A percentile compares a stretch with the other conserved stretches of the same genome.
phyloP scores from a whole-genome alignment of 2,113 vertebrate genomes.

The Nothobranchius furzeri region DNA sequence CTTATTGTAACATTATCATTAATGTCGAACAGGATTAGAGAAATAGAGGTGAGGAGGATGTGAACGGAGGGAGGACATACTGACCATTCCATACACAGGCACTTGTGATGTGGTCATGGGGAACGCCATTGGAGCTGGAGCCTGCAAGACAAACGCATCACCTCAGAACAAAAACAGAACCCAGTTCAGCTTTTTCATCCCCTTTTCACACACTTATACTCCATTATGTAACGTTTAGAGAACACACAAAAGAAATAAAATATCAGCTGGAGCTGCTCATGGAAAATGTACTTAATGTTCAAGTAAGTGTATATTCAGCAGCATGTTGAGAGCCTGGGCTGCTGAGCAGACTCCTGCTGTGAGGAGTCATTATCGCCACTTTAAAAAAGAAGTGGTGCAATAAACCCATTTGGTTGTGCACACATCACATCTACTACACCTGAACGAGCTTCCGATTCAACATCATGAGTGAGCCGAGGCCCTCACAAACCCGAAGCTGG shows the following conservation, averaged over 20 bases:
- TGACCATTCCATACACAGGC: slow-evolving; percentile 95
- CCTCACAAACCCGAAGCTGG: neutral
- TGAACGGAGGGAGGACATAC: slow-evolving; percentile 23
- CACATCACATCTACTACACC: slow-evolving; percentile 52
- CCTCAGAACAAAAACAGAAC: neutral
- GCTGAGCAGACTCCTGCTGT: slow-evolving; percentile 47
- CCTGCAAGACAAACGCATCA: slow-evolving; percentile 57
- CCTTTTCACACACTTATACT: neutral
- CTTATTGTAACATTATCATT: too few relatives aligned
- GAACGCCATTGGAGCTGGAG: slow-evolving; percentile 85
- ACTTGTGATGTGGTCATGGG: slow-evolving; percentile 90
- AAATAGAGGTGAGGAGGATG: neutral
- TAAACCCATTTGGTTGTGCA: slow-evolving; percentile 30
- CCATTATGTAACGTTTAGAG: neutral
- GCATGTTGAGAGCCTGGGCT: slow-evolving; percentile 22
- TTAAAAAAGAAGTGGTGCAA: slow-evolving; percentile 42
- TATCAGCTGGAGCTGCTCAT: too few relatives aligned
- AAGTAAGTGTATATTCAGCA: slow-evolving; percentile 32
- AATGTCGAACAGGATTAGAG: too few relatives aligned
- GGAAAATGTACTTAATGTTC: slow-evolving; percentile 11
- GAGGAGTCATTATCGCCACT: slow-evolving; percentile 50
- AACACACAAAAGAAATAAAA: neutral
- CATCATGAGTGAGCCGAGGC: slow-evolving; percentile 34
- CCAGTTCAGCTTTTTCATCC: neutral
- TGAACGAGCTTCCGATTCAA: slow-evolving; percentile 31